phyloP scores from a whole-genome alignment of 2,797 vertebrate species.

The Ispidina lecontei region DNA sequence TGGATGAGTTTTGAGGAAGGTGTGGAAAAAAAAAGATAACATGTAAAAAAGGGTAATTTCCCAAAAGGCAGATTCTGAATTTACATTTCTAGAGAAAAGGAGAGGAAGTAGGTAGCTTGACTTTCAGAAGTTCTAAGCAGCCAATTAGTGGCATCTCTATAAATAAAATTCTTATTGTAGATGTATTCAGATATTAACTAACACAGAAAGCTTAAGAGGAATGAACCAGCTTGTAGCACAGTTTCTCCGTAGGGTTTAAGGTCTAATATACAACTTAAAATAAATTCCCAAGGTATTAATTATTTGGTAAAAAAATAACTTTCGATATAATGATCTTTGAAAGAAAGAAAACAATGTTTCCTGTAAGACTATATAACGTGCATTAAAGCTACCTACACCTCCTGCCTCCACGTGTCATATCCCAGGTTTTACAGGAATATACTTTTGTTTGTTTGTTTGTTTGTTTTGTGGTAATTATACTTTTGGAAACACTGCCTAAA shows the following conservation, averaged over 20 bases:
- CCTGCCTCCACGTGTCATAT: background rate
- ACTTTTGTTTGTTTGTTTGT: background rate
- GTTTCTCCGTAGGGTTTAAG: background rate
- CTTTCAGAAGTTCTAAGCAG: background rate
- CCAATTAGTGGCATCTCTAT: background rate
- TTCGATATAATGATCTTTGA: background rate
- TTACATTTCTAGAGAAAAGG: background rate
- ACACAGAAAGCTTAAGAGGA: background rate
- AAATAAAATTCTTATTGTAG: background rate
- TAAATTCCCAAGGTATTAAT: background rate
- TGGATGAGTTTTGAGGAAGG: background rate
- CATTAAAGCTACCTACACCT: background rate
- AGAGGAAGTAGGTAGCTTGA: background rate
- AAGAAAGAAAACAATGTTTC: background rate
- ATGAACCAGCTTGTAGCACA: background rate
- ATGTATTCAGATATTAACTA: background rate
- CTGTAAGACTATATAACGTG: background rate
- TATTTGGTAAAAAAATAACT: background rate
- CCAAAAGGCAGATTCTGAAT: background rate
- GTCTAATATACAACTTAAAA: background rate
- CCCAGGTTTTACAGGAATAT: background rate
- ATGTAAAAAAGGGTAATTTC: background rate
- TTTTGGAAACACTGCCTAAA: background rate
- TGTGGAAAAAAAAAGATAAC: background rate
- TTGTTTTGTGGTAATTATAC: background rate